Conservation (phyloP, 1,140 invertebrate species). For the Drosophila pseudoobscura region DNA sequence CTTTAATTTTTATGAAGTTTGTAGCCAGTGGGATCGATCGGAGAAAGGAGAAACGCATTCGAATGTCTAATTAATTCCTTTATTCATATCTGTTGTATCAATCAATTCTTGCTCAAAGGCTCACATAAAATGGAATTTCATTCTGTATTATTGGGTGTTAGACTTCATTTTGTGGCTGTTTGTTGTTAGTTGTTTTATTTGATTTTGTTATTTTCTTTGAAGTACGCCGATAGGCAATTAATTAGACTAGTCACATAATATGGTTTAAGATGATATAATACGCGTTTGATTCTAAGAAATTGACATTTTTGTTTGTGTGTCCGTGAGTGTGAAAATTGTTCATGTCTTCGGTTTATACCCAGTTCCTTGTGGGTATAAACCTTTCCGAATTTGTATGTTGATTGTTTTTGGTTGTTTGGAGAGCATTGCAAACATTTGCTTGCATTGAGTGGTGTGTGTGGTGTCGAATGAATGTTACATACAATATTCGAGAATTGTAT, state of each 20-base stretch:
- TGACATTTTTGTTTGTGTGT: constrained; percentile 59
- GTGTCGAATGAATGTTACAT: constrained; percentile 20
- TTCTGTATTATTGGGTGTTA: constrained; percentile 44
- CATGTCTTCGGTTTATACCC: constrained; percentile 3
- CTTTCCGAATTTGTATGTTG: constrained; percentile 10
- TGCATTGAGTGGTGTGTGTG: constrained; percentile 18
- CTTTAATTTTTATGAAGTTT: no score
- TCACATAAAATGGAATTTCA: constrained; percentile 75
- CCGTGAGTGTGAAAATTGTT: constrained; percentile 20
- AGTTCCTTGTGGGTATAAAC: constrained; percentile 6
- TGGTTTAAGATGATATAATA: constrained; percentile 76
- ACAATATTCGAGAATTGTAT: constrained; percentile 57
- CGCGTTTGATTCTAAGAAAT: constrained; percentile 80
- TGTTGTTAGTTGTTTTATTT: constrained; percentile 42
- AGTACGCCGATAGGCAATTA: constrained; percentile 69
- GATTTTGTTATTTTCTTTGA: constrained; percentile 43
- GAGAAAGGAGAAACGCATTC: background rate
- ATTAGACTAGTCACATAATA: constrained; percentile 80
- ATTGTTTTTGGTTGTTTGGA: constrained; percentile 15
- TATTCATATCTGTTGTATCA: constrained; percentile 64
- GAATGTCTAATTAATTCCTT: constrained; percentile 71
- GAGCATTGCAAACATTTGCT: constrained; percentile 52
- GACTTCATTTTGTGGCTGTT: constrained; percentile 20
- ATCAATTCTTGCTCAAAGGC: constrained; percentile 71
- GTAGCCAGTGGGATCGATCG: background rate